Evolutionary conservation across 2,797 vertebrate species (phyloP).

Genomic region (Periparus ater): DNA sequence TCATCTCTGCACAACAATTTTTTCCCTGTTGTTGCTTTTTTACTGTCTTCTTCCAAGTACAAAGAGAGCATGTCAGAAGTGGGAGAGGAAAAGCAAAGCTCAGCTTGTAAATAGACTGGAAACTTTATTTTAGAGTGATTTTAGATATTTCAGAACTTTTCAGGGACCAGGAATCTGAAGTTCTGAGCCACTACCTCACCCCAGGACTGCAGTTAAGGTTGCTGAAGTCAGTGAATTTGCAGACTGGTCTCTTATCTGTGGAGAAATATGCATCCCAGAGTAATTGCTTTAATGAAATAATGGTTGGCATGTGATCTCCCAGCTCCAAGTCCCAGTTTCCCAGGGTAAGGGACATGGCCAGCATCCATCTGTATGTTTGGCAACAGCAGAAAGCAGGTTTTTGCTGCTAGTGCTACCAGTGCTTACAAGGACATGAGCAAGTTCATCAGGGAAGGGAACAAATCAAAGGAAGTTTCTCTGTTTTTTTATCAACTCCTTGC

Average conservation of each 20-base stretch:
- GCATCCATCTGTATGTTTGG: neutral
- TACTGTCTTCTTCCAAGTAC: neutral
- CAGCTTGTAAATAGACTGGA: neutral
- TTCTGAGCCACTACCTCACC: fast-evolving
- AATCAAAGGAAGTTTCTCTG: neutral
- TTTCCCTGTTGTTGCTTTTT: neutral
- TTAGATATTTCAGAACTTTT: neutral
- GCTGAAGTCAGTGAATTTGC: neutral
- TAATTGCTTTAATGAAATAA: neutral
- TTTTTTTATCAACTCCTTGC: neutral
- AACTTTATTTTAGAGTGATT: neutral
- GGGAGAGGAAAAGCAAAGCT: neutral
- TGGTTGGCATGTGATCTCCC: neutral
- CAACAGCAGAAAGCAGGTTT: fast-evolving
- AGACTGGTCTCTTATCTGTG: neutral
- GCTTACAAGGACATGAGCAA: neutral
- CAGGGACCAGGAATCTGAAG: neutral
- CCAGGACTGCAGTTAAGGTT: neutral
- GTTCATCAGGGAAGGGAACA: neutral
- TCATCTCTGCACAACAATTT: neutral
- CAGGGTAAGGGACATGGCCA: neutral
- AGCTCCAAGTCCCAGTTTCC: neutral
- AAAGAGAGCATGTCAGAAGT: neutral
- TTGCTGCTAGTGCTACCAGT: neutral
- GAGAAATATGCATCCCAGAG: neutral